Evolutionary conservation across 1,140 invertebrate genomes (phyloP).

Genomic region (Drosophila pseudoobscura): DNA sequence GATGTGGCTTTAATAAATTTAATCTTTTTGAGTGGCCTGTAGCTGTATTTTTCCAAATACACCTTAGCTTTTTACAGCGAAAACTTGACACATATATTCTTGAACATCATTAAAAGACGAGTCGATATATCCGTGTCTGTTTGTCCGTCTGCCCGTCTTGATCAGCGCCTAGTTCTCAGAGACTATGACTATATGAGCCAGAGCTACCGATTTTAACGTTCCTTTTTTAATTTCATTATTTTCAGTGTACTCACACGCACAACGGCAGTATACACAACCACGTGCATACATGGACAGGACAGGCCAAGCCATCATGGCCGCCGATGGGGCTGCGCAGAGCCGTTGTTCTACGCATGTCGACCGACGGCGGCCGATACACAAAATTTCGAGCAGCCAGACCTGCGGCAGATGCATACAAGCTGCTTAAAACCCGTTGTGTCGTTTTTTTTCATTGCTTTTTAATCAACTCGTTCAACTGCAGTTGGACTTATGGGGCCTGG

Average conservation of each 20-base stretch:
- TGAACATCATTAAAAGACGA: no score
- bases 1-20: no score
- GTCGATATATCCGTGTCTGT: not conserved
- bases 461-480: conserved; percentile 59
- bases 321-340: conserved; percentile 30
- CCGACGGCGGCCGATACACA: conserved; percentile 22
- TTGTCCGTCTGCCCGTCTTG: no score
- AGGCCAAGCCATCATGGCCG: conserved; percentile 56
- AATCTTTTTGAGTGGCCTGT: no score
- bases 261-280: conserved; percentile 27
- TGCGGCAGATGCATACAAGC: not conserved
- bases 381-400: conserved; percentile 15
- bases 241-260: conserved; percentile 36
- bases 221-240: conserved; percentile 2
- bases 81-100: no score
- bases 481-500: conserved; percentile 30
- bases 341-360: conserved; percentile 62
- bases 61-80: no score
- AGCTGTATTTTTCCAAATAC: no score
- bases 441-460: conserved; percentile 55
- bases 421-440: conserved; percentile 23
- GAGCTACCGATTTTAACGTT: no score
- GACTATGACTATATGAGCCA: no score
- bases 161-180: no score
- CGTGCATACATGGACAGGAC: not conserved